Evolutionary conservation across 2,113 vertebrate genomes (phyloP).

Genomic region (Cynoglossus semilaevis): DNA sequence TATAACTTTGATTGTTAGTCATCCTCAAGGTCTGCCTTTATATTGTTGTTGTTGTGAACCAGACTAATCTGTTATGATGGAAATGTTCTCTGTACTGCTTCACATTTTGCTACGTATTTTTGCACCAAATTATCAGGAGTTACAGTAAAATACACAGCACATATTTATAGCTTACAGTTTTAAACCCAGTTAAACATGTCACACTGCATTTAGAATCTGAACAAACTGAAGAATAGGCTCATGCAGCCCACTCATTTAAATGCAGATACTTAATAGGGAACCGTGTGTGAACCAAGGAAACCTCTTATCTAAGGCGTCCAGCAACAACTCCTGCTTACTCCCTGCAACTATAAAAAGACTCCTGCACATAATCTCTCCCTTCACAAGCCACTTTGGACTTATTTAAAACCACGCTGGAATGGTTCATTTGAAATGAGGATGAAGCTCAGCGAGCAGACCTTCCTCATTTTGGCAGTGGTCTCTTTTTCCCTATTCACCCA

Average conservation of each 20-base stretch:
- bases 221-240: background rate
- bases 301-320: background rate
- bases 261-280: background rate
- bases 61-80: no score
- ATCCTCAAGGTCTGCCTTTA: no score
- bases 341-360: background rate
- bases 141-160: no score
- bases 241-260: background rate
- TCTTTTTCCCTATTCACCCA: background rate
- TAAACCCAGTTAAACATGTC: background rate
- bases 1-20: no score
- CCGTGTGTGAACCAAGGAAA: background rate
- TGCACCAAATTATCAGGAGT: no score
- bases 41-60: no score
- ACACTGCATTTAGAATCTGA: no score
- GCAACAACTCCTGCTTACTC: background rate
- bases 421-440: no score
- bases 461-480: background rate
- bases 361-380: background rate
- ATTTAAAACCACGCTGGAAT: background rate
- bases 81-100: no score
- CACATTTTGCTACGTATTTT: no score
- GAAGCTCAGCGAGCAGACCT: background rate
- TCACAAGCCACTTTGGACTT: background rate
- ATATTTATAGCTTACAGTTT: no score